A percentile compares a stretch with the other conserved stretches of the same genome.
phyloP scores from a whole-genome alignment of 2,888 invertebrate species.

The Chrysolina oricalcia region DNA sequence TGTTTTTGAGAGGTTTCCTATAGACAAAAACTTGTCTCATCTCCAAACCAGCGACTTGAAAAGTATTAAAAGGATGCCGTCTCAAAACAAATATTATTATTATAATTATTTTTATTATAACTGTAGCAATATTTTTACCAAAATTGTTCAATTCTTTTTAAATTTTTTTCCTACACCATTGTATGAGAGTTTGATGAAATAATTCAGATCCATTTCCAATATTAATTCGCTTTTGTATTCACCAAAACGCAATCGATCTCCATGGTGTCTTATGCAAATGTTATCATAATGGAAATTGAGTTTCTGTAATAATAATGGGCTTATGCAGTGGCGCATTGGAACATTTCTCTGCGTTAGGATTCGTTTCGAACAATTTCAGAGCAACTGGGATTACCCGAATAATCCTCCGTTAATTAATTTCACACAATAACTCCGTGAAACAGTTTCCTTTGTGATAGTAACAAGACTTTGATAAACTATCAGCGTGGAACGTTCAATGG shows the following conservation, averaged over 20 bases:
- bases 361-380: constrained; percentile 14
- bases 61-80: too few relatives aligned
- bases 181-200: too few relatives aligned
- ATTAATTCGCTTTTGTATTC: neutral
- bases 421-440: constrained; percentile 5
- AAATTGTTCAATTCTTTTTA: too few relatives aligned
- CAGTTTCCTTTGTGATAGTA: neutral
- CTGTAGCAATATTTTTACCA: too few relatives aligned
- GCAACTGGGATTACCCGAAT: constrained; percentile 6
- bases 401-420: constrained; percentile 15
- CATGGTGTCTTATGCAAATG: constrained; percentile 22
- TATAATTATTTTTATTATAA: too few relatives aligned
- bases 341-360: constrained; percentile 26
- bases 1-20: too few relatives aligned
- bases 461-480: constrained; percentile 1
- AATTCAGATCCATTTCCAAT: too few relatives aligned
- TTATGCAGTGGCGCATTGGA: constrained; percentile 30
- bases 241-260: neutral
- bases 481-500: neutral
- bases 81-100: too few relatives aligned
- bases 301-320: constrained; percentile 23
- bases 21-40: too few relatives aligned
- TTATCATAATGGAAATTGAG: constrained; percentile 30
- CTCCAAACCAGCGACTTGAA: too few relatives aligned
- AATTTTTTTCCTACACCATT: too few relatives aligned